Evolutionary conservation across 2,888 invertebrate genomes (phyloP).

Genomic region (Drosophila pseudotakahashii): DNA sequence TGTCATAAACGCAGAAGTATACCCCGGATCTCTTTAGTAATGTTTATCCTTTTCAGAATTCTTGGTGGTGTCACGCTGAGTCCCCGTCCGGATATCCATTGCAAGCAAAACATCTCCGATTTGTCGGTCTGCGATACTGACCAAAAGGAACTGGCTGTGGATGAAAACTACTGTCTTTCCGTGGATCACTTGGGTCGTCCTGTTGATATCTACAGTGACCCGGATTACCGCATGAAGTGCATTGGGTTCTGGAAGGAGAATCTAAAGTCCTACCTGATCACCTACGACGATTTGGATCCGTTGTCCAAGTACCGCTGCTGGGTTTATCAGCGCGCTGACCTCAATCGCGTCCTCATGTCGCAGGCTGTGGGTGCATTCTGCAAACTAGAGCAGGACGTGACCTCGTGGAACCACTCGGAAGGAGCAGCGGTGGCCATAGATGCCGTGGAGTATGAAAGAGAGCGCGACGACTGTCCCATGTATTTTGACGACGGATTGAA

Average conservation of each 20-base stretch:
- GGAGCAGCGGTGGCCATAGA: conserved; percentile 96
- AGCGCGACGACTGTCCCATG: conserved; percentile 98
- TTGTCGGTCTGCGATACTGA: conserved; percentile 98
- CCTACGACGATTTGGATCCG: conserved; percentile 97
- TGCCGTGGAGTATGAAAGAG: conserved; percentile 96
- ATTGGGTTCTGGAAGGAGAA: conserved; percentile 99
- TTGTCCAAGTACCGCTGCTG: conserved; percentile 98
- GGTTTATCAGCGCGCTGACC: conserved; percentile 98
- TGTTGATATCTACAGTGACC: conserved; percentile 96
- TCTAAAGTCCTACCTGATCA: conserved; percentile 97
- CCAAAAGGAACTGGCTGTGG: conserved; percentile 96
- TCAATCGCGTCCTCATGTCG: conserved; percentile 93
- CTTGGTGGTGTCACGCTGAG: conserved; percentile 97
- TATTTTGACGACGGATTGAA: conserved; percentile 97
- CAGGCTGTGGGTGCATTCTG: conserved; percentile 96
- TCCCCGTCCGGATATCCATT: conserved; percentile 96
- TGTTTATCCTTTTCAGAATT: conserved; percentile 86
- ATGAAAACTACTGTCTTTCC: conserved; percentile 98
- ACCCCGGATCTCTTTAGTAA: too few species aligned
- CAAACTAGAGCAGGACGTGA: conserved; percentile 94
- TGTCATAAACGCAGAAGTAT: conserved; percentile 31
- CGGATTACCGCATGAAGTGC: conserved; percentile 98
- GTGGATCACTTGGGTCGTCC: conserved; percentile 97
- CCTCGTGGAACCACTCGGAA: conserved; percentile 94
- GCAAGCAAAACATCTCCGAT: conserved; percentile 97